Percentiles rank a stretch among this genome's conserved stretches.
Evolutionary conservation across 2,797 vertebrate species (phyloP).

Genomic region (Mormyrus hasselquistii): DNA sequence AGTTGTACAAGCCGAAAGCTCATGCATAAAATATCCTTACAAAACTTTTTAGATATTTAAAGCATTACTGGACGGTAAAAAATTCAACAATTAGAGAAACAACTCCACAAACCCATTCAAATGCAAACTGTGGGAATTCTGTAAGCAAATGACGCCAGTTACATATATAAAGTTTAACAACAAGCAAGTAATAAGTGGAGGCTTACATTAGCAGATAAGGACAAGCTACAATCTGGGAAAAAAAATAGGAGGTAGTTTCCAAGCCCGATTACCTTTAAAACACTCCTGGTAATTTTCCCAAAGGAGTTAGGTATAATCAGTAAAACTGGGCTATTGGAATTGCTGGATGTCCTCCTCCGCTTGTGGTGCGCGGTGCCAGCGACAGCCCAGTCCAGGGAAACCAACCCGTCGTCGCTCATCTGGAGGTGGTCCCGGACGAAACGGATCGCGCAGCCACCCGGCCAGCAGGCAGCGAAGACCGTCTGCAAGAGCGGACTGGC

Average conservation of each 20-base stretch:
- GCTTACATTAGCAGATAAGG: neutral
- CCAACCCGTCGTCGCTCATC: conserved; percentile 69
- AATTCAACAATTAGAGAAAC: neutral
- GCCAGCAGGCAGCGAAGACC: conserved; percentile 58
- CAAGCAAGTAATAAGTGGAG: neutral
- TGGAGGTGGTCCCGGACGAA: conserved; percentile 73
- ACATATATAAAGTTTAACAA: neutral
- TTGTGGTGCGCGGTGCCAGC: conserved; percentile 51
- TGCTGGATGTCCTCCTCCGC: conserved; percentile 66
- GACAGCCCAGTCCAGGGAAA: conserved; percentile 74
- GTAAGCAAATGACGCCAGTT: neutral
- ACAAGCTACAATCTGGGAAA: neutral
- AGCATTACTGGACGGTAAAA: neutral
- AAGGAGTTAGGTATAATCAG: conserved; percentile 75
- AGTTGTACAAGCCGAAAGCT: neutral
- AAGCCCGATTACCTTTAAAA: conserved; percentile 60
- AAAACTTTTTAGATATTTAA: neutral
- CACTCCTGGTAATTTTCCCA: conserved; percentile 71
- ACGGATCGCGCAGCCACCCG: conserved; percentile 54
- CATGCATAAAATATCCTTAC: neutral
- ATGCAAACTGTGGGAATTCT: neutral
- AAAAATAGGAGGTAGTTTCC: neutral
- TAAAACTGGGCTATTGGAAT: conserved; percentile 65
- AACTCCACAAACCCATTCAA: neutral
- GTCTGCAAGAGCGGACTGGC: conserved; percentile 61